These are phyloP conservation scores for Centropristis striata DNA, from an alignment of 2,113 vertebrate species.

Conservation along the genomic window DNA sequence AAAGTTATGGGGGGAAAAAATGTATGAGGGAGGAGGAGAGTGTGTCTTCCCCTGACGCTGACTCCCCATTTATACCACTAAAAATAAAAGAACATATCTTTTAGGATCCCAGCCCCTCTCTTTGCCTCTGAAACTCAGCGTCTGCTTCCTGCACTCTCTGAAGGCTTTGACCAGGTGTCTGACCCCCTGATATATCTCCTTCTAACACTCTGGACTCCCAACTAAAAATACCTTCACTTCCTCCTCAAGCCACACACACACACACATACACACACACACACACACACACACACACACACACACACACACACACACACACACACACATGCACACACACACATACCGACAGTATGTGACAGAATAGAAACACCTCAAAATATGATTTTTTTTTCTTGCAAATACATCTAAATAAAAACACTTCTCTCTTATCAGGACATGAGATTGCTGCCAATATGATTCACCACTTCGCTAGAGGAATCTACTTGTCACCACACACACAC, in stretches of 20 bases:
- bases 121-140: conserved; percentile 13
- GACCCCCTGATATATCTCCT: conserved; percentile 26
- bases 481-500: conserved; percentile 8
- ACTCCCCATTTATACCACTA: conserved; percentile 39
- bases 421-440: conserved; percentile 10
- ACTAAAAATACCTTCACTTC: conserved; percentile 68
- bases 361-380: no score
- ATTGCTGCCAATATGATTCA: conserved; percentile 38
- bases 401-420: conserved; percentile 17
- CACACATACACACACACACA: not conserved
- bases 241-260: conserved; percentile 20
- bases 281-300: not conserved
- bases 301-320: not conserved
- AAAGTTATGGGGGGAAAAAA: not conserved
- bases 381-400: not conserved
- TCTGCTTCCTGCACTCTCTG: conserved; percentile 49
- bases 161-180: conserved; percentile 68
- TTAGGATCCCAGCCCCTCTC: conserved; percentile 4
- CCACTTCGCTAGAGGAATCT: conserved; percentile 34
- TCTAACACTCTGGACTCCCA: conserved; percentile 12
- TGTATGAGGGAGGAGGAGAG: conserved; percentile 4
- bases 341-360: not conserved
- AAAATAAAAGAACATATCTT: conserved; percentile 49
- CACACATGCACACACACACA: not conserved
- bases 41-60: not conserved